These are phyloP conservation scores for Coccyzus lansbergi DNA, from an alignment of 2,797 vertebrate species.

Conservation along the genomic window DNA sequence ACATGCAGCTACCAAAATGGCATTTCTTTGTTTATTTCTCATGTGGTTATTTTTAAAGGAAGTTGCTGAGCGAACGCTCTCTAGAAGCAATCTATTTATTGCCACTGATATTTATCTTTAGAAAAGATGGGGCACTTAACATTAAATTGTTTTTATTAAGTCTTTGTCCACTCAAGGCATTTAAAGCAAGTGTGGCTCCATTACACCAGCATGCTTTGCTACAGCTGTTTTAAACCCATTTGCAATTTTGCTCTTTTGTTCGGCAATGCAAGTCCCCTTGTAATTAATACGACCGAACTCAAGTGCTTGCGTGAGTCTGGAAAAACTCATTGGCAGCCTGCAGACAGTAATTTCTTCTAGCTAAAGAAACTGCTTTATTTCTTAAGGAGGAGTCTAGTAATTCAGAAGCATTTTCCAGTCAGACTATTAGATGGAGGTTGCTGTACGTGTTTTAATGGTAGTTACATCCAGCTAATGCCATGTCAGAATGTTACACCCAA, in stretches of 20 bases:
- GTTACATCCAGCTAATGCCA: background rate
- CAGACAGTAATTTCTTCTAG: background rate
- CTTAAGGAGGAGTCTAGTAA: background rate
- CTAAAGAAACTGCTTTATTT: background rate
- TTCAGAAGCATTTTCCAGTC: conserved; percentile 22
- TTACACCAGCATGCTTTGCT: background rate
- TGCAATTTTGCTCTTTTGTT: conserved; percentile 35
- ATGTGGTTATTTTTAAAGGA: conserved; percentile 64
- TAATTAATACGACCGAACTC: conserved; percentile 26
- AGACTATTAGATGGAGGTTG: background rate
- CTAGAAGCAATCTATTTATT: conserved; percentile 17
- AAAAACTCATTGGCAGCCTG: conserved; percentile 20
- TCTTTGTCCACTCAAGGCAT: conserved; percentile 10
- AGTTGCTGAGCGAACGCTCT: conserved; percentile 10
- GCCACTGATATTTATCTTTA: conserved; percentile 24
- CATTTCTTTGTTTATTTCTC: conserved; percentile 44
- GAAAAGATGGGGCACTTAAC: conserved; percentile 11
- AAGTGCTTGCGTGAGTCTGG: background rate
- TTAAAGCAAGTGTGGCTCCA: background rate
- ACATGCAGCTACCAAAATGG: conserved; percentile 24
- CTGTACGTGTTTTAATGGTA: background rate
- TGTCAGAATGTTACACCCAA: background rate
- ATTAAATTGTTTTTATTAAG: background rate
- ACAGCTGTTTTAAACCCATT: conserved; percentile 14
- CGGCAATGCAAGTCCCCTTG: background rate